Conservation (phyloP, 2,113 vertebrate genomes). For the Cacatua alba region DNA sequence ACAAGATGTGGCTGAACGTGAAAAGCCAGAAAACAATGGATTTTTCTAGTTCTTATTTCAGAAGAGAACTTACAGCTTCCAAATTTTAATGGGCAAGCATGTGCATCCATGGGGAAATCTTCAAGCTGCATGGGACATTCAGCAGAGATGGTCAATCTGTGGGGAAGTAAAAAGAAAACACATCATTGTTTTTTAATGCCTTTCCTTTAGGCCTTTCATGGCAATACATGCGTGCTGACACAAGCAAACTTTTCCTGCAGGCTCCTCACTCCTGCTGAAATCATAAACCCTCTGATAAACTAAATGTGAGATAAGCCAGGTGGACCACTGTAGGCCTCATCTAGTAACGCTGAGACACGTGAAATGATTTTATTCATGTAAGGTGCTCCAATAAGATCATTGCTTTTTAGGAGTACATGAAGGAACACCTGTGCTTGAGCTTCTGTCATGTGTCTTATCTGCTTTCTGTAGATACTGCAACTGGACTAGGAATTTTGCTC, state of each 20-base stretch:
- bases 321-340: neutral
- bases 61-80: conserved; percentile 92
- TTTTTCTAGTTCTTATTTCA: neutral
- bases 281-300: neutral
- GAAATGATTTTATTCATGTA: neutral
- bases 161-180: conserved; percentile 19
- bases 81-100: conserved; percentile 96
- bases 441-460: neutral
- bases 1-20: neutral
- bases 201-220: neutral
- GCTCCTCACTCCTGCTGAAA: neutral
- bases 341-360: neutral
- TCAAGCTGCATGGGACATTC: conserved; percentile 98
- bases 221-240: neutral
- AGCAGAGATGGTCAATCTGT: conserved; percentile 93
- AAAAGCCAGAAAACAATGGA: neutral
- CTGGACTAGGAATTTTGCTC: neutral
- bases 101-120: conserved; percentile 97
- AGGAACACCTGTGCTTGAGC: neutral
- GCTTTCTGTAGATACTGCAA: neutral
- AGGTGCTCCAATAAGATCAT: neutral
- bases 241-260: neutral
- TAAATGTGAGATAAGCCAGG: neutral
- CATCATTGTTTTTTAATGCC: accelerated
- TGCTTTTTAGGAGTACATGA: neutral